A percentile compares a stretch with the other conserved stretches of the same genome.
Conservation (phyloP, 2,888 invertebrate species). For the Hyposoter dolosus region DNA sequence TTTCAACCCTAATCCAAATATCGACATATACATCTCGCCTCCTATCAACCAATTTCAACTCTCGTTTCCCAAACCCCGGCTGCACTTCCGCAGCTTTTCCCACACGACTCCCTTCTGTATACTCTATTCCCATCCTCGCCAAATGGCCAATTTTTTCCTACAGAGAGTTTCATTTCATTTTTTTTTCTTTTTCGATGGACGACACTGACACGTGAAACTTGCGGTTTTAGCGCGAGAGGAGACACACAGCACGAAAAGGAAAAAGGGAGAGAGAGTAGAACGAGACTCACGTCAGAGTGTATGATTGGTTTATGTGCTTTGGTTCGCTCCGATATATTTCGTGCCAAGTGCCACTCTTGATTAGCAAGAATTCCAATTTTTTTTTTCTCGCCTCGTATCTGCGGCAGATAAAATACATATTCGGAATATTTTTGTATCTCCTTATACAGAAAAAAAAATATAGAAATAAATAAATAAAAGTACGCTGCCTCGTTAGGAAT, state of each 20-base stretch:
- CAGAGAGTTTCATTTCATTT: neutral
- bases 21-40: slow-evolving; percentile 58
- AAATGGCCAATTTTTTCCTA: neutral
- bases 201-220: slow-evolving; percentile 56
- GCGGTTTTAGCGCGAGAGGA: slow-evolving; percentile 50
- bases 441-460: neutral
- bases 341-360: slow-evolving; percentile 65
- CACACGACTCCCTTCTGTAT: neutral
- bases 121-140: slow-evolving; percentile 37
- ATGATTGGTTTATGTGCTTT: slow-evolving; percentile 65
- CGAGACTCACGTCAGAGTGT: slow-evolving; percentile 46
- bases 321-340: slow-evolving; percentile 44
- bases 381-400: slow-evolving; percentile 29
- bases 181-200: slow-evolving; percentile 16
- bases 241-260: slow-evolving; percentile 29
- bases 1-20: slow-evolving; percentile 43
- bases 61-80: neutral
- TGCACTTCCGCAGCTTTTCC: slow-evolving; percentile 7
- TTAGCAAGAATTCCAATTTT: slow-evolving; percentile 47
- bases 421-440: slow-evolving; percentile 51
- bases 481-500: slow-evolving; percentile 47
- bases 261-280: slow-evolving; percentile 1
- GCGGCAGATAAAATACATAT: slow-evolving; percentile 54
- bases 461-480: neutral
- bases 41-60: slow-evolving; percentile 55